Conservation (phyloP, 2,888 invertebrate species). For the Rhagonycha lutea region DNA sequence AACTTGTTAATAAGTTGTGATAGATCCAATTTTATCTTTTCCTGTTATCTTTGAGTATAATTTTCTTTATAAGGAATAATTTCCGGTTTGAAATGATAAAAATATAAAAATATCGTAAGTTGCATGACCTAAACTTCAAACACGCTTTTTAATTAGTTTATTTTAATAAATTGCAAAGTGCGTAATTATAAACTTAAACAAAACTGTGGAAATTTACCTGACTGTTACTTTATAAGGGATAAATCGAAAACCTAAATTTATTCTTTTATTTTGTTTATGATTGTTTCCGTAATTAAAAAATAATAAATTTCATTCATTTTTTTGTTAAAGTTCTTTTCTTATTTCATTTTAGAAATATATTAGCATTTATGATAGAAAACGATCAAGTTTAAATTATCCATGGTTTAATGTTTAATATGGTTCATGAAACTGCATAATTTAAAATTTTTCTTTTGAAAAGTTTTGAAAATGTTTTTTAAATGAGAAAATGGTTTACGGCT, state of each 20-base stretch:
- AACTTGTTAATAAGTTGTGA: constrained; percentile 8
- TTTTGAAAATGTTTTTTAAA: not conserved
- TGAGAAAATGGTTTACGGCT: not conserved
- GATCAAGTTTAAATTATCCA: not conserved
- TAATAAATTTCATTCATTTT: not conserved
- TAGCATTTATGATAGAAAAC: not conserved
- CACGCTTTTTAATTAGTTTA: not conserved
- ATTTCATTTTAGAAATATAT: not conserved
- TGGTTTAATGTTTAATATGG: not conserved
- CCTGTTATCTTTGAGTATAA: not conserved
- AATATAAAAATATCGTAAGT: not conserved
- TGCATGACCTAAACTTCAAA: not conserved
- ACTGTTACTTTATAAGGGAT: no score
- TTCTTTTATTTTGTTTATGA: not conserved
- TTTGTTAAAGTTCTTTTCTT: not conserved
- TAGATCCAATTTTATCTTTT: constrained; percentile 8
- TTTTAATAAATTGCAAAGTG: not conserved
- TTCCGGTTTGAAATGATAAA: not conserved
- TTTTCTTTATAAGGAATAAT: constrained; percentile 4
- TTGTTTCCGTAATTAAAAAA: not conserved
- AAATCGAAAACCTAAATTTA: no score
- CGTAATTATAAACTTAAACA: not conserved
- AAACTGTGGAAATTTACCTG: no score
- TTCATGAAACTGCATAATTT: not conserved
- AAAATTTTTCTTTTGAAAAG: not conserved